These are phyloP conservation scores for Lymantria monacha DNA, from an alignment of 2,888 invertebrate genomes.

Conservation along the genomic window DNA sequence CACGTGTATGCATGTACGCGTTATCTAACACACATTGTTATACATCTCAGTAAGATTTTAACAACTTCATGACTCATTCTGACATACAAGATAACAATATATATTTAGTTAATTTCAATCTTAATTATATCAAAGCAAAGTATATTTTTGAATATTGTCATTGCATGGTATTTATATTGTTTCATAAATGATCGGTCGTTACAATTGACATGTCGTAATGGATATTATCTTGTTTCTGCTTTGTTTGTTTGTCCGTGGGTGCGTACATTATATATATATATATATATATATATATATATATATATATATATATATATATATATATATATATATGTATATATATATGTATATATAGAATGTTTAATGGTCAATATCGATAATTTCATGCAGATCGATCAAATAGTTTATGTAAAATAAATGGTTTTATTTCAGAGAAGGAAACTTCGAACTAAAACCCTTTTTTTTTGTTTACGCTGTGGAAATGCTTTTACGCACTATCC, in stretches of 20 bases:
- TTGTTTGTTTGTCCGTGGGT: slow-evolving; percentile 46
- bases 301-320: too few species aligned
- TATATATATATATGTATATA: too few species aligned
- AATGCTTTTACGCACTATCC: too few species aligned
- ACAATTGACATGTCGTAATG: slow-evolving; percentile 52
- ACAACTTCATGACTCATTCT: slow-evolving; percentile 39
- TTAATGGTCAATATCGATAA: too few species aligned
- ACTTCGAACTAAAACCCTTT: too few species aligned
- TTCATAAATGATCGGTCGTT: slow-evolving; percentile 56
- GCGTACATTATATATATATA: neutral
- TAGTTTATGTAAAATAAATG: too few species aligned
- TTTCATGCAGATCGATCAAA: too few species aligned
- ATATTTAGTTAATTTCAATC: slow-evolving; percentile 18
- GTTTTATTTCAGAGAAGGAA: too few species aligned
- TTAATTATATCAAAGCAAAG: slow-evolving; percentile 2
- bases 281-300: too few species aligned
- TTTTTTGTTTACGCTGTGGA: too few species aligned
- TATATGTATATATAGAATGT: neutral
- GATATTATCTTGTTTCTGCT: slow-evolving; percentile 45
- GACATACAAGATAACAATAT: slow-evolving; percentile 17
- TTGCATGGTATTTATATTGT: neutral
- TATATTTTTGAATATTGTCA: neutral
- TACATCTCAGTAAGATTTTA: slow-evolving; percentile 35
- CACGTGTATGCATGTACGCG: slow-evolving; percentile 63
- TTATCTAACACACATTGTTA: slow-evolving; percentile 57